Base-by-base conservation (phyloP, 2,113 vertebrate species). In the Onychostruthus taczanowskii region DNA sequence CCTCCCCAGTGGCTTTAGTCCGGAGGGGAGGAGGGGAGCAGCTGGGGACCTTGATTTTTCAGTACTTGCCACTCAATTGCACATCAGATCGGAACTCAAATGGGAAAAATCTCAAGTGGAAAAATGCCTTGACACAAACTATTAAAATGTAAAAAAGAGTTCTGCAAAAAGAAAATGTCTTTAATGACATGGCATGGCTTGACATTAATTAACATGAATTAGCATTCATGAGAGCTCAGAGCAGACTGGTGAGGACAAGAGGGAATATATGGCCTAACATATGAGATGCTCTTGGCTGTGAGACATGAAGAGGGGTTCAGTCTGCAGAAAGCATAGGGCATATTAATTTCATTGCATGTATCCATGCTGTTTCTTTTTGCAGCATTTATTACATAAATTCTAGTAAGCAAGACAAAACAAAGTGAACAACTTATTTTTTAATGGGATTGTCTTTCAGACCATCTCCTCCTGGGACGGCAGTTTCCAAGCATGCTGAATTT, bases 331-430 rank as follows among this genome's bases (percentile, higher is more conserved):
- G 33, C 15, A 2, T 30, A 2, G 17, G 13, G 6, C 30, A 39
- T 64, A 16, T 76, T 82, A 16, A 11, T 76, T 94, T 93, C 26
- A 28, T 69, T 94, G 43, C 12, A 13, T 27, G 13, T 19, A n/a
- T 58, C 44, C 19, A 18, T 44, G 21, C 1, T 27, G 24, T 16
- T 55, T 75, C 68, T 35, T 88, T 88, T 61, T 49, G 26, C n/a
- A 31, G 23, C n/a, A 20, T 92, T 94, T 90, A 62, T 87, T 85
- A 63, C 61, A 78, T 43, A 26, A 90, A 70, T 95, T 95, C 50
- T 89, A 37, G 56, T 84, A 73, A 90, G 66, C 31, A 84, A 95
- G 93, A 61, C 84, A 90, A 96, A 94, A 90, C 64, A 81, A 96
- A 87, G 37, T 19, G 16, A 58, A n/a, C 67, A 70, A 80, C n/a